phyloP scores from a whole-genome alignment of 1,140 invertebrate species.

The Sweltsa coloradensis region DNA sequence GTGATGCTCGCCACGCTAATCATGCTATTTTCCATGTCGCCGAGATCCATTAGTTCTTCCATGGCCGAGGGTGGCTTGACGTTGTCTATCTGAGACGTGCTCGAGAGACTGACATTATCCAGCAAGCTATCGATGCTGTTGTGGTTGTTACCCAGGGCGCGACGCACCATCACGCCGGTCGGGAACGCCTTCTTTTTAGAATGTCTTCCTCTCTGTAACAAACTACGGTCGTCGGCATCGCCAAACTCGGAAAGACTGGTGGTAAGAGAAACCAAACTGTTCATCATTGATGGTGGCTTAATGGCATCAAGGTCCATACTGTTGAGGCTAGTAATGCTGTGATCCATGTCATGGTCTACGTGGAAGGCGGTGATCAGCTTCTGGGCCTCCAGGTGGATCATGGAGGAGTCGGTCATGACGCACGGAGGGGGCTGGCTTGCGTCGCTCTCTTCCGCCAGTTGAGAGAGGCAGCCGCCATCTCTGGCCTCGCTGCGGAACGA shows the following conservation, averaged over 20 bases:
- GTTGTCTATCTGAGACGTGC: constrained; percentile 53
- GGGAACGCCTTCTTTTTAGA: constrained; percentile 53
- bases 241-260: constrained; percentile 35
- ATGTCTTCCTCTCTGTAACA: constrained; percentile 12
- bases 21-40: constrained; percentile 65
- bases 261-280: constrained; percentile 39
- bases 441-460: constrained; percentile 31
- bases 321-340: constrained; percentile 35
- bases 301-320: constrained; percentile 58
- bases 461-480: constrained; percentile 29
- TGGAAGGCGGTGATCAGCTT: constrained; percentile 52
- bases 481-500: constrained; percentile 49
- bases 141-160: constrained; percentile 47
- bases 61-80: constrained; percentile 71
- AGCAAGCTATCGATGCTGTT: constrained; percentile 42
- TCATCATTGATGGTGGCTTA: constrained; percentile 58
- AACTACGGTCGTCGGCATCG: constrained; percentile 5
- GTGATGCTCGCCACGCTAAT: constrained; percentile 71
- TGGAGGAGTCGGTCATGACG: constrained; percentile 45
- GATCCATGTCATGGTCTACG: constrained; percentile 44
- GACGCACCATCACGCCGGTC: constrained; percentile 48
- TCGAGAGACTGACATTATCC: constrained; percentile 35
- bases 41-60: constrained; percentile 54
- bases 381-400: constrained; percentile 60
- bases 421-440: constrained; percentile 3